phyloP scores from a whole-genome alignment of 1,140 invertebrate genomes.

The Dendroctonus valens region DNA sequence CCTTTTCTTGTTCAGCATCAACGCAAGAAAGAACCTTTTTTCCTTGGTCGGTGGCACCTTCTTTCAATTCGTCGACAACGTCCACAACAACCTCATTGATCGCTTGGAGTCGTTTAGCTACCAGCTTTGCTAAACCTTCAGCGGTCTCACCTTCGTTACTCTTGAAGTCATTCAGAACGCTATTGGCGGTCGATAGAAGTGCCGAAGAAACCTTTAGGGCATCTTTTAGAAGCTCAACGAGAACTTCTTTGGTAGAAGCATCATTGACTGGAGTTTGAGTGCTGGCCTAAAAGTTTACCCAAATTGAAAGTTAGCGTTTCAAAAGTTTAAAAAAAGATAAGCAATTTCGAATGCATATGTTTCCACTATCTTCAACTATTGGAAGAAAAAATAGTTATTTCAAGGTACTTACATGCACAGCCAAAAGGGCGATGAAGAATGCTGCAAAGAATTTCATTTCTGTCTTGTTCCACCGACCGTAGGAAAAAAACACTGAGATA shows the following conservation, averaged over 20 bases:
- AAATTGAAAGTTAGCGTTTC: not conserved
- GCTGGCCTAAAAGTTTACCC: not conserved
- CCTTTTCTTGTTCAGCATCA: not conserved
- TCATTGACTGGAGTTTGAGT: not conserved
- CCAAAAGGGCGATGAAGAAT: not conserved
- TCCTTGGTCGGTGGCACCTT: slow-evolving; percentile 1
- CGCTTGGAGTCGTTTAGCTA: not conserved
- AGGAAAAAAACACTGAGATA: no score
- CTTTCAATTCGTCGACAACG: not conserved
- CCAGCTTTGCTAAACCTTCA: no score
- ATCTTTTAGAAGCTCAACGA: no score
- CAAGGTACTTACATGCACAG: not conserved
- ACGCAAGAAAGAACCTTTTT: slow-evolving; percentile 1
- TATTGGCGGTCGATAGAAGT: no score
- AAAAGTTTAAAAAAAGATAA: not conserved
- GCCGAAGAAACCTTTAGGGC: no score
- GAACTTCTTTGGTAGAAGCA: not conserved
- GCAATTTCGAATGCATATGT: no score
- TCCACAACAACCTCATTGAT: not conserved
- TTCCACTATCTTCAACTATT: no score
- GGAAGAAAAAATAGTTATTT: no score
- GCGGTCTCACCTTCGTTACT: no score
- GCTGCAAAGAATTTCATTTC: not conserved
- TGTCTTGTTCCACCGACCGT: not conserved
- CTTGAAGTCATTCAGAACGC: no score